Evolutionary conservation across 2,888 invertebrate genomes (phyloP).

Genomic region (Willowsia nigromaculata): DNA sequence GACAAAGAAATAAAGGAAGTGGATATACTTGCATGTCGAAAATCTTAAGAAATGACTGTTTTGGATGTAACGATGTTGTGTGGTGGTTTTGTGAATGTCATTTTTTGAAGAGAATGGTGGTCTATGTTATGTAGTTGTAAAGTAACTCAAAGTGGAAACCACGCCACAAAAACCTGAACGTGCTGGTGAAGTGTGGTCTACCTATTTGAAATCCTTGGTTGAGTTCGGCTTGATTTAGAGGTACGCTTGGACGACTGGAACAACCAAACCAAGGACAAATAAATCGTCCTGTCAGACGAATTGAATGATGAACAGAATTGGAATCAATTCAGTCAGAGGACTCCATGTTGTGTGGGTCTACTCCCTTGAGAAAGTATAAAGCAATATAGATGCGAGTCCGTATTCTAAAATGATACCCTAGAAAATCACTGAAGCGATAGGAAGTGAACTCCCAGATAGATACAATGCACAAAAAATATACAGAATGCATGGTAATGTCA

Average conservation of each 20-base stretch:
- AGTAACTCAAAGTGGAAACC: background rate
- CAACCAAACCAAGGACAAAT: background rate
- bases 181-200: background rate
- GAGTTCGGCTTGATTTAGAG: background rate
- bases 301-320: constrained; percentile 40
- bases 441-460: background rate
- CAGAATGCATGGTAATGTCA: background rate
- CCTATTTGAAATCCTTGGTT: background rate
- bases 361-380: background rate
- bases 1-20: background rate
- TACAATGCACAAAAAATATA: background rate
- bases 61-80: background rate
- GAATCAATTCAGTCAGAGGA: background rate
- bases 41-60: background rate
- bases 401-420: background rate
- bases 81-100: background rate
- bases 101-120: background rate
- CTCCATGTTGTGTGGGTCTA: background rate
- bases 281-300: constrained; percentile 13
- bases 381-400: background rate
- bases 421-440: background rate
- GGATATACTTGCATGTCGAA: background rate
- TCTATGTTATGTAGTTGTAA: background rate
- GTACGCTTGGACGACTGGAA: constrained; percentile 3
- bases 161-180: background rate